These are phyloP conservation scores for Podargus strigoides DNA, from an alignment of 2,797 vertebrate species.

Conservation along the genomic window DNA sequence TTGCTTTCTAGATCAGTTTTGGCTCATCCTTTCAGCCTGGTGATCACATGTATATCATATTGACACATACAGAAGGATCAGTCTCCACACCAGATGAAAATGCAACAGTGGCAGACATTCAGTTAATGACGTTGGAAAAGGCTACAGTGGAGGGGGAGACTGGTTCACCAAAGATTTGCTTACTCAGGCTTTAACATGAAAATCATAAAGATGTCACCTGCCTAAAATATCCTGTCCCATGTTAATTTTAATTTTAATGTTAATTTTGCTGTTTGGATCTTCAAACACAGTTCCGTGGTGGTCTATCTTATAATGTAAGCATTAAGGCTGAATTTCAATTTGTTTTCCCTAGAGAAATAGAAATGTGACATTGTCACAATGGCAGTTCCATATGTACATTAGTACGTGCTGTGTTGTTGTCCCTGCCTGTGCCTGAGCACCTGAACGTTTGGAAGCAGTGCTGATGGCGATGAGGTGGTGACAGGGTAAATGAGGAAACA, in stretches of 20 bases:
- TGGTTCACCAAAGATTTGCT: neutral
- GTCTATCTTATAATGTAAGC: constrained; percentile 9
- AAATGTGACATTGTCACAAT: constrained; percentile 8
- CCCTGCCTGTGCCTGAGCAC: neutral
- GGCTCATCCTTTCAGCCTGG: neutral
- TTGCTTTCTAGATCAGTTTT: neutral
- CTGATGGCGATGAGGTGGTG: neutral
- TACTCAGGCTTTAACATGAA: neutral
- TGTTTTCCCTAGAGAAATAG: constrained; percentile 28
- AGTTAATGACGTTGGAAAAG: neutral
- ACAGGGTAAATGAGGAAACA: constrained; percentile 36
- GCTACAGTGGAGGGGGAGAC: neutral
- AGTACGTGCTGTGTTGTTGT: neutral
- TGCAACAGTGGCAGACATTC: neutral
- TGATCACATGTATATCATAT: rapidly evolving
- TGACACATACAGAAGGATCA: neutral
- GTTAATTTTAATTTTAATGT: neutral
- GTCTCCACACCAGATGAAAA: neutral
- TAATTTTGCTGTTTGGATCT: neutral
- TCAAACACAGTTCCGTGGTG: neutral
- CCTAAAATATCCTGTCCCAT: neutral
- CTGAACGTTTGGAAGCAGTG: neutral
- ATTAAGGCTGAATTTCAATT: neutral
- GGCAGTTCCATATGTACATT: neutral
- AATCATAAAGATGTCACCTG: neutral